Conservation (phyloP, 2,113 vertebrate species). For the Chunga burmeisteri region DNA sequence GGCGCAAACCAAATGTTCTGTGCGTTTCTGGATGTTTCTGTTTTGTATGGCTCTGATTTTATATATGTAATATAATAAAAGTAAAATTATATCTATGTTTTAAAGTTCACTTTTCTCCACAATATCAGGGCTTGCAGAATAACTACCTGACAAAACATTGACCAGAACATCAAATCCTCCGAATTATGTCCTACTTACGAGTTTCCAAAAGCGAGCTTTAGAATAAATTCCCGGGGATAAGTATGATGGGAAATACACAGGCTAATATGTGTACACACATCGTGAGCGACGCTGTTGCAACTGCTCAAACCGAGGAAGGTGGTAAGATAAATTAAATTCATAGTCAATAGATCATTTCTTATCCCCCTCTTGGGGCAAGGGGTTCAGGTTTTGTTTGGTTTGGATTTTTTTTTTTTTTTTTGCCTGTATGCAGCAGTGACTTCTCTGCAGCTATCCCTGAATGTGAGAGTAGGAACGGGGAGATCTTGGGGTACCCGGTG, state of each 20-base stretch:
- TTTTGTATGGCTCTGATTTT: background rate
- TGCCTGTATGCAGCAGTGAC: background rate
- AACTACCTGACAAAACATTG: slow-evolving; percentile 52
- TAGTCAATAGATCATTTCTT: slow-evolving; percentile 52
- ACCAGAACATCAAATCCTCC: slow-evolving; percentile 67
- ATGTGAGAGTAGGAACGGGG: rapidly evolving
- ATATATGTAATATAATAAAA: background rate
- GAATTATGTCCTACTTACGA: slow-evolving; percentile 73
- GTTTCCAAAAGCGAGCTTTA: slow-evolving; percentile 77
- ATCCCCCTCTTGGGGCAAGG: slow-evolving; percentile 26
- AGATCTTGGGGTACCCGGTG: background rate
- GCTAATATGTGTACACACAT: slow-evolving; percentile 58
- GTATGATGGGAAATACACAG: slow-evolving; percentile 18
- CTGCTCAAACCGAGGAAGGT: slow-evolving; percentile 27
- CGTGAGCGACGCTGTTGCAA: background rate
- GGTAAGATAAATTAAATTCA: slow-evolving; percentile 63
- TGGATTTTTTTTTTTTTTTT: background rate
- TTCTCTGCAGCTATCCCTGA: background rate
- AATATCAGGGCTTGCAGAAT: background rate
- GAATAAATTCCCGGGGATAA: slow-evolving; percentile 76
- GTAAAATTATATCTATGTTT: background rate
- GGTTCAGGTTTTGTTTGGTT: slow-evolving; percentile 39
- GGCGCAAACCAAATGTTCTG: background rate
- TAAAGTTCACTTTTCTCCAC: background rate
- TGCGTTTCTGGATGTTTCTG: background rate